Percentiles rank a stretch among this genome's conserved stretches.
Conservation (phyloP, 30 jellyfish, hydroid and myxozoan genomes). For the Aurelia sp. region DNA sequence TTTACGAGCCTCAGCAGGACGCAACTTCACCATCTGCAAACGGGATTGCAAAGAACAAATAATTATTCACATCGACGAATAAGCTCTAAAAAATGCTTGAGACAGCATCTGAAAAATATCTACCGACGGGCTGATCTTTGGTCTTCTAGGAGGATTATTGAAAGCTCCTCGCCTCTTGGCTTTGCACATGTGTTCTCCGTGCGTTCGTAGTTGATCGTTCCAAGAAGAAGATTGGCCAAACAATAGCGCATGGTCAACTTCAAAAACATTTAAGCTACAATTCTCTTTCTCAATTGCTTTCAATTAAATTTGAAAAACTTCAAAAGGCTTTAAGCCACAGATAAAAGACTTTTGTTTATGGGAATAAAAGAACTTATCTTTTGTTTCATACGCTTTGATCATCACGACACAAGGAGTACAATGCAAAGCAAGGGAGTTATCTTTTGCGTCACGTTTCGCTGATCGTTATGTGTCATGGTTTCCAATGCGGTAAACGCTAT, state of each 20-base stretch:
- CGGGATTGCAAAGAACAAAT: conserved; percentile 32
- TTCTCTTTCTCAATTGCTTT: not conserved
- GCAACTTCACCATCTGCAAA: conserved; percentile 58
- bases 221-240: conserved; percentile 1
- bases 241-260: conserved; percentile 6
- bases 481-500: conserved; percentile 3
- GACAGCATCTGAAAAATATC: not conserved
- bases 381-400: conserved; percentile 34
- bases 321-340: conserved; percentile 25
- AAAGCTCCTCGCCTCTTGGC: too few relatives aligned
- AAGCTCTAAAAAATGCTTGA: not conserved
- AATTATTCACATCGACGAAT: conserved; percentile 7
- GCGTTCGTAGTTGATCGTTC: too few relatives aligned
- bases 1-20: conserved; percentile 54
- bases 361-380: conserved; percentile 29
- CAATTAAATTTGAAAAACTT: not conserved
- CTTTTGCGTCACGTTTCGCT: conserved; percentile 31
- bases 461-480: conserved; percentile 21
- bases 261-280: not conserved
- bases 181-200: too few relatives aligned
- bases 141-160: too few relatives aligned
- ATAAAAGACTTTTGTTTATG: conserved; percentile 25
- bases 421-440: conserved; percentile 13
- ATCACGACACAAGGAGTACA: not conserved
- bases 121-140: not conserved